Percentiles rank a stretch among this genome's conserved stretches.
These are phyloP conservation scores for Aptenodytes patagonicus DNA, from an alignment of 2,113 vertebrate genomes.

Conservation along the genomic window DNA sequence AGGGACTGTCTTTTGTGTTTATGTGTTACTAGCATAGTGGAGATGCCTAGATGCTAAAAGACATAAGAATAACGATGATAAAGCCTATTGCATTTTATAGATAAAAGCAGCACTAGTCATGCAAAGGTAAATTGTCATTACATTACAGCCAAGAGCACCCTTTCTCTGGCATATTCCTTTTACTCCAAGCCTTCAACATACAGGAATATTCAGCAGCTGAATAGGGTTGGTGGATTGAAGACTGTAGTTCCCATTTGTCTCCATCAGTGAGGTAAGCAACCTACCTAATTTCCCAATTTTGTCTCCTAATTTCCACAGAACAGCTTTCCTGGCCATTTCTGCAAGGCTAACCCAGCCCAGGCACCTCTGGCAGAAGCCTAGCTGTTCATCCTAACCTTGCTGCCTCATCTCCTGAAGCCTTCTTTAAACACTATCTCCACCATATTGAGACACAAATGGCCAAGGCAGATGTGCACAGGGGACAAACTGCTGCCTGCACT, in stretches of 20 bases:
- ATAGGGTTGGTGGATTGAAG: not conserved
- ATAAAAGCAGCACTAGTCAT: not conserved
- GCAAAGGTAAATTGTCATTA: not conserved
- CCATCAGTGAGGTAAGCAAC: not conserved
- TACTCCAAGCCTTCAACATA: not conserved
- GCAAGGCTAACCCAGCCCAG: not conserved
- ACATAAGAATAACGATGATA: fast-evolving
- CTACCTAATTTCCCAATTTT: no score
- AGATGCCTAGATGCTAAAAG: not conserved
- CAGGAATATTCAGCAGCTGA: not conserved
- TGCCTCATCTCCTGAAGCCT: not conserved
- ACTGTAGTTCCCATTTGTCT: not conserved
- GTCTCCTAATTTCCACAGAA: not conserved
- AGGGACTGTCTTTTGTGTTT: not conserved
- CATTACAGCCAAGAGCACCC: not conserved
- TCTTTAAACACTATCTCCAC: fast-evolving
- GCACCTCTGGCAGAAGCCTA: not conserved
- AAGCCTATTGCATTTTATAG: not conserved
- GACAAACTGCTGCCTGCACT: not conserved
- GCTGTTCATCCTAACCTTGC: not conserved
- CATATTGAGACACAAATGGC: fast-evolving
- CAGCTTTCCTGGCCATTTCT: not conserved
- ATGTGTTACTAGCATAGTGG: fast-evolving
- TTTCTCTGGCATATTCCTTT: not conserved
- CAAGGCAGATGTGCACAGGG: not conserved